Evolutionary conservation across 2,113 vertebrate genomes (phyloP).

Genomic region (Lophotis ruficrista): DNA sequence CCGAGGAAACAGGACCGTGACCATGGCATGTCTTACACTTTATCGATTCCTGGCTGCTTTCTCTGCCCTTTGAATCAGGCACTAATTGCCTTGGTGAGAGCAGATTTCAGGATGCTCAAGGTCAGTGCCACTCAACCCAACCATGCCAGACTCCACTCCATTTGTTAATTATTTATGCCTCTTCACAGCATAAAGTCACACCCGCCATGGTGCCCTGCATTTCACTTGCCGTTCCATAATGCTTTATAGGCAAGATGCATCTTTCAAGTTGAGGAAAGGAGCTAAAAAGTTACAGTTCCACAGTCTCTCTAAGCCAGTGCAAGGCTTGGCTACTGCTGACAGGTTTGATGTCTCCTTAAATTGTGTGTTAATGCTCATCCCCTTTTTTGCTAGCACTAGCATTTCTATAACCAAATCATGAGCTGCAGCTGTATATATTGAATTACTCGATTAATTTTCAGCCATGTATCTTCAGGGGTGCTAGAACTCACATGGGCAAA

Average conservation of each 20-base stretch:
- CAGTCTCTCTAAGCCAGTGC: not conserved
- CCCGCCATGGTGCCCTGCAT: not conserved
- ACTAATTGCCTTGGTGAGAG: not conserved
- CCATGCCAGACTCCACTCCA: not conserved
- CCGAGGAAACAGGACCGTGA: not conserved
- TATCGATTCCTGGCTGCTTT: not conserved
- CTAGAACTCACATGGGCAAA: not conserved
- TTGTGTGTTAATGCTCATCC: not conserved
- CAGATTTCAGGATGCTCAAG: not conserved
- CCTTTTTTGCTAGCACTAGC: not conserved
- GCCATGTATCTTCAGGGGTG: not conserved
- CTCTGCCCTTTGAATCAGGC: not conserved
- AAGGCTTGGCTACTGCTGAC: not conserved
- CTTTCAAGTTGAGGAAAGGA: not conserved
- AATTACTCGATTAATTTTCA: not conserved
- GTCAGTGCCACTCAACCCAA: not conserved
- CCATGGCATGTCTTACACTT: not conserved
- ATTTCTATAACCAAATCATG: not conserved
- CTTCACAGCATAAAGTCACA: not conserved
- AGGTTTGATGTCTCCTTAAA: not conserved
- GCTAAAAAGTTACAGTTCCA: not conserved
- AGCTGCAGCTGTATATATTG: not conserved
- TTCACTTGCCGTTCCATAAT: not conserved
- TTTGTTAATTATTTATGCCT: conserved; percentile 6
- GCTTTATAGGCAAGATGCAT: not conserved